phyloP scores from a whole-genome alignment of 2,888 invertebrate genomes.

The Chrysotoxum bicinctum region DNA sequence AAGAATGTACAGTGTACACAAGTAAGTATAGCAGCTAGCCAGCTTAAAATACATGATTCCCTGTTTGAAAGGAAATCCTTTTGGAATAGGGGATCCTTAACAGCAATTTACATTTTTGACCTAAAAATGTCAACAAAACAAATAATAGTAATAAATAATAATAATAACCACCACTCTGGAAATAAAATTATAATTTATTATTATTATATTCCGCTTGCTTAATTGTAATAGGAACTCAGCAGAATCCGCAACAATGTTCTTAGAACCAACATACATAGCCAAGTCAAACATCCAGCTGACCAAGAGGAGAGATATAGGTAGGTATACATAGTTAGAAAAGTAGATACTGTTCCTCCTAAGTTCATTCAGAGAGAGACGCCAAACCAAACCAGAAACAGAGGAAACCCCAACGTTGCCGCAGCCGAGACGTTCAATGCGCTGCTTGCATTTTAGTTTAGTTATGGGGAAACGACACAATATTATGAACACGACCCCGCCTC shows the following conservation, averaged over 20 bases:
- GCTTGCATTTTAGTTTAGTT: not conserved
- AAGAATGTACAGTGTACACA: not conserved
- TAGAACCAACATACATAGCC: not conserved
- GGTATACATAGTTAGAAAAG: not conserved
- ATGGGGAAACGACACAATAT: conserved; percentile 6
- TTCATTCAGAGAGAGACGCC: not conserved
- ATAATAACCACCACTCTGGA: conserved; percentile 75
- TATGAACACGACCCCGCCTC: conserved; percentile 19
- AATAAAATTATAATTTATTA: conserved; percentile 82
- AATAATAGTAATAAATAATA: conserved; percentile 58
- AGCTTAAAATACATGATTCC: conserved; percentile 20
- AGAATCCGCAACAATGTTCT: conserved; percentile 73
- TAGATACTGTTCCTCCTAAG: not conserved
- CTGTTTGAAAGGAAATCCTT: conserved; percentile 40
- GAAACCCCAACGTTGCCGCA: not conserved
- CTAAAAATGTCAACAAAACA: conserved; percentile 46
- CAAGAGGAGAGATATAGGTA: conserved; percentile 1
- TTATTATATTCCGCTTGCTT: conserved; percentile 82
- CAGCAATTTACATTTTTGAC: conserved; percentile 11
- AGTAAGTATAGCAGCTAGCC: too few relatives aligned
- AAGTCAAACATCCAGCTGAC: conserved; percentile 5
- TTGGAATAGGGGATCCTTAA: conserved; percentile 25
- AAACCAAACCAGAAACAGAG: not conserved
- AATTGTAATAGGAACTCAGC: conserved; percentile 80
- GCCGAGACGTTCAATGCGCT: not conserved